Conservation (phyloP, 2,113 vertebrate species). For the Microcebus murinus region DNA sequence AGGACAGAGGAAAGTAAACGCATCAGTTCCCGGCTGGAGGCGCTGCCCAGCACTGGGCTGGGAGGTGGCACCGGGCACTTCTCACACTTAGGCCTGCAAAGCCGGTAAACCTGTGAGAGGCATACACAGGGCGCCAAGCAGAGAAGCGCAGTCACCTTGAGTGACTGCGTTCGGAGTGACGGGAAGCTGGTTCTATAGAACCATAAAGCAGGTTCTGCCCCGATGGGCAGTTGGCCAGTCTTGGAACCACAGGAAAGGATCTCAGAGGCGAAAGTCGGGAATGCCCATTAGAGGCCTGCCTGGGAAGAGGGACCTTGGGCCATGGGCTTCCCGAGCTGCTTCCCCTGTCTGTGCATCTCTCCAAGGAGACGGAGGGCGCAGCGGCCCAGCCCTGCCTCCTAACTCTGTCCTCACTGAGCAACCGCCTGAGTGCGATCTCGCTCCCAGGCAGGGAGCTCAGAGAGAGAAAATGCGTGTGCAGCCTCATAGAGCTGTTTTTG, state of each 20-base stretch:
- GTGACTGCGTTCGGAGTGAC: not conserved
- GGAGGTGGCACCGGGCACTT: rapidly evolving
- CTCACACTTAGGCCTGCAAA: not conserved
- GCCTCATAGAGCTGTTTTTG: no score
- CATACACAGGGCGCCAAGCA: not conserved
- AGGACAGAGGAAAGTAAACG: not conserved
- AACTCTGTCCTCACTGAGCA: not conserved
- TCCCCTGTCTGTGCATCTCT: not conserved
- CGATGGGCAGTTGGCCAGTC: not conserved
- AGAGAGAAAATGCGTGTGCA: not conserved
- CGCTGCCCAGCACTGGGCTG: not conserved
- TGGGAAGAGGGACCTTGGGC: not conserved
- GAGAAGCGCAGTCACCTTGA: not conserved
- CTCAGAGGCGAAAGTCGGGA: not conserved
- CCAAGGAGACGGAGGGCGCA: not conserved
- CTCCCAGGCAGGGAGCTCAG: not conserved
- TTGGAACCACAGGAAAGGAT: not conserved
- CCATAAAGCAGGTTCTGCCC: not conserved
- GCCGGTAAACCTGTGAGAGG: not conserved
- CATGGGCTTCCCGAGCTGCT: not conserved
- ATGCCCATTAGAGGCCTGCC: rapidly evolving
- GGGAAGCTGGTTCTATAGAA: not conserved
- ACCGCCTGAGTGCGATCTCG: not conserved
- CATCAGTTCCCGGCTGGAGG: not conserved
- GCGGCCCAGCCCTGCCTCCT: rapidly evolving